Conservation (phyloP, 2,113 vertebrate species). For the Motacilla tschutschensis region DNA sequence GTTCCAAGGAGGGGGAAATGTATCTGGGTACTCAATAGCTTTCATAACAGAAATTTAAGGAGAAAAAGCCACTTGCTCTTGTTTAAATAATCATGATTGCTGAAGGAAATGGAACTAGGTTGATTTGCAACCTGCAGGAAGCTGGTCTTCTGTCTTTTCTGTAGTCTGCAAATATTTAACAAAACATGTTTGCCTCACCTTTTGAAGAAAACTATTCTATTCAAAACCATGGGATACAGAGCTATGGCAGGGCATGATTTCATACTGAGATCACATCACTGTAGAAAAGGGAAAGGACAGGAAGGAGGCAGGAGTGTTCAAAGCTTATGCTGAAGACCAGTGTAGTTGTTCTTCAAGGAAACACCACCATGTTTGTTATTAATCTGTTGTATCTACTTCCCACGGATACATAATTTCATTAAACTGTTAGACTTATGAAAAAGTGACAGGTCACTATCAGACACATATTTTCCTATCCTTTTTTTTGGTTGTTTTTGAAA, state of each 20-base stretch:
- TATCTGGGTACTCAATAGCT: neutral
- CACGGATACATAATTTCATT: neutral
- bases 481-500: neutral
- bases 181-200: neutral
- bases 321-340: neutral
- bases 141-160: neutral
- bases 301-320: neutral
- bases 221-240: neutral
- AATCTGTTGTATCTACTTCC: neutral
- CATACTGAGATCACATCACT: neutral
- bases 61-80: neutral
- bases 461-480: neutral
- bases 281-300: neutral
- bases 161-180: neutral
- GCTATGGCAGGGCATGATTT: neutral
- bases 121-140: neutral
- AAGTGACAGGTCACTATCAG: neutral
- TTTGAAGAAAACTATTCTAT: neutral
- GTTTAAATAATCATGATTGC: neutral
- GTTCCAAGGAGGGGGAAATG: neutral
- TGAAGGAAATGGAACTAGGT: neutral
- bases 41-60: neutral
- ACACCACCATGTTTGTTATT: neutral
- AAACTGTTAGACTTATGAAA: neutral
- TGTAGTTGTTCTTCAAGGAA: neutral